A percentile compares a stretch with the other conserved stretches of the same genome.
Evolutionary conservation across 1,140 invertebrate species (phyloP).

Genomic region (Harpegnathos saltator): DNA sequence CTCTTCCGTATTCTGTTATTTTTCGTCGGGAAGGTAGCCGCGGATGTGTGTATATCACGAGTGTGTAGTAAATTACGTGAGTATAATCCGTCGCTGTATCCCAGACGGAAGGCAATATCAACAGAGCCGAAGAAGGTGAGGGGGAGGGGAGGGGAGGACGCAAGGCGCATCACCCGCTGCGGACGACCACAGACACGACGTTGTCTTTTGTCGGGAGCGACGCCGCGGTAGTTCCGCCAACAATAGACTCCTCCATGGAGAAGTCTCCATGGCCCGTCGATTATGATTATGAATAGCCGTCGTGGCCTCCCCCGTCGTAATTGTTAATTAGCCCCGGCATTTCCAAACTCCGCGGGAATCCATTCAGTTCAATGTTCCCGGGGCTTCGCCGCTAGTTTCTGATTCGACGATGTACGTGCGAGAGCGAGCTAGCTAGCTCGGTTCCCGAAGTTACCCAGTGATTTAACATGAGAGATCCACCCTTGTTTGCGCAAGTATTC

Average conservation of each 20-base stretch:
- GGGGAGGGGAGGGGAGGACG: not conserved
- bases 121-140: constrained; percentile 32
- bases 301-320: constrained; percentile 44
- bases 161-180: constrained; percentile 67
- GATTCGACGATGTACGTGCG: constrained; percentile 46
- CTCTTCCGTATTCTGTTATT: not conserved
- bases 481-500: constrained; percentile 64
- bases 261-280: constrained; percentile 60
- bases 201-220: constrained; percentile 44
- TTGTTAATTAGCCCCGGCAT: constrained; percentile 70
- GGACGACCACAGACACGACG: constrained; percentile 50
- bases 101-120: constrained; percentile 51
- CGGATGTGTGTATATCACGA: not conserved
- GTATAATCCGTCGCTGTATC: constrained; percentile 31
- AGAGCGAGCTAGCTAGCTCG: constrained; percentile 22
- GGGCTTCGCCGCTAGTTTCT: constrained; percentile 45
- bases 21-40: not conserved
- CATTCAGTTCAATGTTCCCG: constrained; percentile 37
- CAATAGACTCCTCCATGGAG: constrained; percentile 66
- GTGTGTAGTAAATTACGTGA: constrained; percentile 39
- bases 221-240: constrained; percentile 43
- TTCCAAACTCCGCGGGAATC: constrained; percentile 56
- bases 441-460: constrained; percentile 78
- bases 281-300: constrained; percentile 68
- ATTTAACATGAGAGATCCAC: constrained; percentile 77